A percentile compares a stretch with the other conserved stretches of the same genome.
Conservation (phyloP, 2,113 vertebrate species). For the Nycticryphes semicollaris region DNA sequence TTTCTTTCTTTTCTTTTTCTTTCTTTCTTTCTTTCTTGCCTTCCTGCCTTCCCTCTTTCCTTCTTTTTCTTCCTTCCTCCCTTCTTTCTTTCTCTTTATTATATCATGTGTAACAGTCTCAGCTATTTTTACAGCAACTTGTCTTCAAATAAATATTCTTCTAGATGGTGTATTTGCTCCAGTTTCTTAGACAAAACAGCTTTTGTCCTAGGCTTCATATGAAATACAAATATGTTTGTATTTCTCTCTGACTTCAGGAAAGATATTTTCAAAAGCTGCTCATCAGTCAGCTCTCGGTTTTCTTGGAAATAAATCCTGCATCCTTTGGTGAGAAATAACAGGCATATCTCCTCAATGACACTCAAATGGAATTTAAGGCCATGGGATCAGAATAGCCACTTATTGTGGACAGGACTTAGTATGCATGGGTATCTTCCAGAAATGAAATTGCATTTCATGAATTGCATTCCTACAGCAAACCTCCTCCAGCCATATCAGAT, state of each 20-base stretch:
- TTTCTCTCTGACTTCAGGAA: neutral
- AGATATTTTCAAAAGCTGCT: neutral
- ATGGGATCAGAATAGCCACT: neutral
- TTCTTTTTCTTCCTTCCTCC: neutral
- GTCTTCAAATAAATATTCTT: neutral
- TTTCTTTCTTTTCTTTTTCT: too few relatives aligned
- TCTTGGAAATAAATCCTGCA: neutral
- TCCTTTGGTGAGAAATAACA: neutral
- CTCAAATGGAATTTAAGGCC: neutral
- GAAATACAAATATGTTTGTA: neutral
- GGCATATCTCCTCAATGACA: neutral
- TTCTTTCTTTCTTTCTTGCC: too few relatives aligned
- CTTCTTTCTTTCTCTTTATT: neutral
- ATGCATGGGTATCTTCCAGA: neutral
- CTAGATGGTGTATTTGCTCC: neutral
- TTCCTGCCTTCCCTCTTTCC: too few relatives aligned
- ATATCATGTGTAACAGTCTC: neutral
- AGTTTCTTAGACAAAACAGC: neutral
- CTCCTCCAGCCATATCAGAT: neutral
- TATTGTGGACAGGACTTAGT: neutral
- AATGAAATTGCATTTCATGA: neutral
- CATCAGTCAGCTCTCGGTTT: neutral
- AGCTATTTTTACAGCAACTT: neutral
- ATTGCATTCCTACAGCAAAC: neutral
- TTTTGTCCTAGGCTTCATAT: neutral